phyloP scores from a whole-genome alignment of 1,140 invertebrate genomes.

The Nasonia giraulti region DNA sequence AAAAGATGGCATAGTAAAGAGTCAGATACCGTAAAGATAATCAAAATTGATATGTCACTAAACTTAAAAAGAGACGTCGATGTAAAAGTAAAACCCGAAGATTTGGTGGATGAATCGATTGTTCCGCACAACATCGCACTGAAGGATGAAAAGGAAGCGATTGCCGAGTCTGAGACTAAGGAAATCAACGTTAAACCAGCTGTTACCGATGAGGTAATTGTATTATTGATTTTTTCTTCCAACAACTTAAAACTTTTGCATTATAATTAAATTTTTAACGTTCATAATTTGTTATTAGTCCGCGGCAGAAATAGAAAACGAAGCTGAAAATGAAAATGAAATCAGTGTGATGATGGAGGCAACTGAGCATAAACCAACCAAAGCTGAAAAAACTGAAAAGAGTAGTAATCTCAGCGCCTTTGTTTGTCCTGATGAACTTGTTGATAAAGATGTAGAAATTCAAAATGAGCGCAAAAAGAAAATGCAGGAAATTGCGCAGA shows the following conservation, averaged over 20 bases:
- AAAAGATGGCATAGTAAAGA: constrained; percentile 72
- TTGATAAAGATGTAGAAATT: constrained; percentile 69
- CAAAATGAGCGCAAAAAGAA: constrained; percentile 68
- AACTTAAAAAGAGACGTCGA: constrained; percentile 50
- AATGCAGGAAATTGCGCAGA: constrained; percentile 69
- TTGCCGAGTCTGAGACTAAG: background rate
- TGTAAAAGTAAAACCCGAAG: constrained; percentile 24
- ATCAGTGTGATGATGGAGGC: constrained; percentile 2
- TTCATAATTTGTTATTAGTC: background rate
- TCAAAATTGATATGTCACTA: constrained; percentile 75
- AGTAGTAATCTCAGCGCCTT: constrained; percentile 67
- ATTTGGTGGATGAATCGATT: background rate
- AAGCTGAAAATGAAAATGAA: background rate
- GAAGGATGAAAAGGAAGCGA: constrained; percentile 34
- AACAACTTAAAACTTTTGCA: background rate
- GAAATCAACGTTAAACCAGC: background rate
- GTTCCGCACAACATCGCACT: constrained; percentile 32
- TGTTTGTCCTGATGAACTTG: constrained; percentile 69
- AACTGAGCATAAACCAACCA: constrained; percentile 22
- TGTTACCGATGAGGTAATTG: background rate
- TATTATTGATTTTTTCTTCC: background rate
- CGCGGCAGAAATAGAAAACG: background rate
- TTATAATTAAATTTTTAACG: background rate
- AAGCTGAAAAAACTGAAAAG: constrained; percentile 21
- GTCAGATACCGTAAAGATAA: constrained; percentile 59